Percentiles rank a stretch among this genome's conserved stretches.
Evolutionary conservation across 1,140 invertebrate species (phyloP).

Genomic region (Calycopis cecrops): DNA sequence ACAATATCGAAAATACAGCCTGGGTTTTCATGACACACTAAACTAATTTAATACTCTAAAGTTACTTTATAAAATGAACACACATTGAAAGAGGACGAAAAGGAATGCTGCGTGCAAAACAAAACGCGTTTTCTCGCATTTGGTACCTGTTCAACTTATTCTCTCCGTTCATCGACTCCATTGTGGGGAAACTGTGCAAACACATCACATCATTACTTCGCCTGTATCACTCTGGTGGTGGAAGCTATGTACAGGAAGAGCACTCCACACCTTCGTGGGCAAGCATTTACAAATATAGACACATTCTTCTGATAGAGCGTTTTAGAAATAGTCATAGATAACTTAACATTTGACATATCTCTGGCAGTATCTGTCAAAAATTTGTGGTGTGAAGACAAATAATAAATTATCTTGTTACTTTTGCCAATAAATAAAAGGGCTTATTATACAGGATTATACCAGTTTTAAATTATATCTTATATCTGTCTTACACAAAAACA

Average conservation of each 20-base stretch:
- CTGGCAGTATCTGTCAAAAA: neutral
- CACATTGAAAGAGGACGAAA: conserved; percentile 37
- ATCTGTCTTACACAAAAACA: too few relatives aligned
- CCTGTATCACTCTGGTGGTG: conserved; percentile 13
- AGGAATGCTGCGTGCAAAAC: conserved; percentile 39
- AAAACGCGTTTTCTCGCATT: conserved; percentile 40
- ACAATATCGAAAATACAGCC: too few relatives aligned
- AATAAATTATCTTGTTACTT: too few relatives aligned
- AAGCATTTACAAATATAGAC: conserved; percentile 23
- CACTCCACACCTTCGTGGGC: conserved; percentile 18
- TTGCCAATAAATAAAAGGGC: too few relatives aligned
- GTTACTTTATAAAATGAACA: conserved; percentile 3
- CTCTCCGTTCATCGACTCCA: conserved; percentile 70
- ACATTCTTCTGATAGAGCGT: neutral
- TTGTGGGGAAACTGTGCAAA: conserved; percentile 71
- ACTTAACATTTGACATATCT: neutral
- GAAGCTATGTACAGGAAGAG: conserved; percentile 55
- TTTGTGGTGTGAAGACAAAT: too few relatives aligned
- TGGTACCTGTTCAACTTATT: conserved; percentile 77
- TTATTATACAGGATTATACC: too few relatives aligned
- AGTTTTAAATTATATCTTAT: too few relatives aligned
- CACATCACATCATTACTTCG: conserved; percentile 50
- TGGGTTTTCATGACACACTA: too few relatives aligned
- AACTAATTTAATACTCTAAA: too few relatives aligned
- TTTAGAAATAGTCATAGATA: too few relatives aligned